phyloP scores from a whole-genome alignment of 2,113 vertebrate genomes.

The Clarias batrachus region DNA sequence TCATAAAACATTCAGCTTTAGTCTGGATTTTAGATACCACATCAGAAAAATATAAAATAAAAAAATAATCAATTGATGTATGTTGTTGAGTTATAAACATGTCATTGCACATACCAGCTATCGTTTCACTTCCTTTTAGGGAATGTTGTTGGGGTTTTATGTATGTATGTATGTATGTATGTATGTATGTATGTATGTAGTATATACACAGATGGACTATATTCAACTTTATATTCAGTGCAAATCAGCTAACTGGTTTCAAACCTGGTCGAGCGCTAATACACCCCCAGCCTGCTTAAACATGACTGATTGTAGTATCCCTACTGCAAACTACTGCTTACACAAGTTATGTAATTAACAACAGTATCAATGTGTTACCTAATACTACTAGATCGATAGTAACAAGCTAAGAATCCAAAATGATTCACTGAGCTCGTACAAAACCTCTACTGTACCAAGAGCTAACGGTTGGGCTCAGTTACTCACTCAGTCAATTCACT shows the following conservation, averaged over 20 bases:
- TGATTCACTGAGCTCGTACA: too few relatives aligned
- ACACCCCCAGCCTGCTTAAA: not conserved
- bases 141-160: conserved; percentile 89
- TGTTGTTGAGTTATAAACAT: conserved; percentile 88
- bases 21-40: not conserved
- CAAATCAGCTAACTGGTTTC: conserved; percentile 65
- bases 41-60: not conserved
- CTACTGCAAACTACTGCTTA: too few relatives aligned
- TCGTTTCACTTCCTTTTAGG: conserved; percentile 80
- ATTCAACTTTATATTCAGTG: conserved; percentile 90
- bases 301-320: not conserved
- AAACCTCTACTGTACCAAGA: too few relatives aligned
- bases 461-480: too few relatives aligned
- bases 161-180: conserved; percentile 29
- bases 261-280: not conserved
- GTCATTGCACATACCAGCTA: conserved; percentile 97
- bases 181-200: conserved; percentile 49
- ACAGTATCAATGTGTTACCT: too few relatives aligned
- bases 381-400: too few relatives aligned
- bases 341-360: too few relatives aligned
- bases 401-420: too few relatives aligned
- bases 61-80: conserved; percentile 74
- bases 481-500: too few relatives aligned
- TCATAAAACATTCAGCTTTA: not conserved
- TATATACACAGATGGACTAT: conserved; percentile 80